Evolutionary conservation across 2,888 invertebrate genomes (phyloP).

Genomic region (Halictus ligatus): DNA sequence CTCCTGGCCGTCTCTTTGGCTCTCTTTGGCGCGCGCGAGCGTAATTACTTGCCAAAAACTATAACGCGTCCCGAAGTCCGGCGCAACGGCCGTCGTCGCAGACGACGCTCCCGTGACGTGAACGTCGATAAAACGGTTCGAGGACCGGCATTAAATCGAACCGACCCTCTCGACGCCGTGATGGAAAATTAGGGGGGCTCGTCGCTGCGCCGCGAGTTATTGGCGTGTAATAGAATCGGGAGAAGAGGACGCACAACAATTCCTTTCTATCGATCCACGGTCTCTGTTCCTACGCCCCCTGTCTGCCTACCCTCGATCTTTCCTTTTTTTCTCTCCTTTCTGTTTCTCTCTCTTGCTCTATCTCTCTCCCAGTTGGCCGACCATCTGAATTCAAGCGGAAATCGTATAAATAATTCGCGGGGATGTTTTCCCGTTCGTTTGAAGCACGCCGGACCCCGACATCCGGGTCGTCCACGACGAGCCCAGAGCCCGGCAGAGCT

Average conservation of each 20-base stretch:
- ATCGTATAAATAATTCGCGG: slow-evolving; percentile 67
- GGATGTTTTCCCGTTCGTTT: slow-evolving; percentile 50
- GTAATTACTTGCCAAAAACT: slow-evolving; percentile 56
- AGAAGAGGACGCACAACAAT: slow-evolving; percentile 22
- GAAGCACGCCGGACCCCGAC: slow-evolving; percentile 30
- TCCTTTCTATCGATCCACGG: slow-evolving; percentile 55
- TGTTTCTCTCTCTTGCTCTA: neutral
- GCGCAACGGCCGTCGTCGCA: neutral
- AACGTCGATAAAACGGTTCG: slow-evolving; percentile 28
- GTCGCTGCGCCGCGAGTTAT: slow-evolving; percentile 45
- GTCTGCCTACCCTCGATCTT: neutral
- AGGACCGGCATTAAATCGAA: slow-evolving; percentile 32
- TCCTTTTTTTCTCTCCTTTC: neutral
- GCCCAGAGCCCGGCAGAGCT: slow-evolving; percentile 17
- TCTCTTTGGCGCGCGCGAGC: slow-evolving; percentile 22
- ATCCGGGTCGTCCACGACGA: slow-evolving; percentile 41
- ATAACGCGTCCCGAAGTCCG: slow-evolving; percentile 30
- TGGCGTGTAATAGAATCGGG: slow-evolving; percentile 52
- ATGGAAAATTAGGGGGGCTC: slow-evolving; percentile 48
- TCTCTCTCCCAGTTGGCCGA: slow-evolving; percentile 22
- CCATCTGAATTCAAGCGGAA: slow-evolving; percentile 58
- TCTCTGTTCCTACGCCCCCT: slow-evolving; percentile 22
- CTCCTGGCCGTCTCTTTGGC: neutral
- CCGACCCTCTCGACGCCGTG: slow-evolving; percentile 17
- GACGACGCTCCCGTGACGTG: neutral